phyloP scores from a whole-genome alignment of 2,797 vertebrate genomes.

The Chelonia mydas region DNA sequence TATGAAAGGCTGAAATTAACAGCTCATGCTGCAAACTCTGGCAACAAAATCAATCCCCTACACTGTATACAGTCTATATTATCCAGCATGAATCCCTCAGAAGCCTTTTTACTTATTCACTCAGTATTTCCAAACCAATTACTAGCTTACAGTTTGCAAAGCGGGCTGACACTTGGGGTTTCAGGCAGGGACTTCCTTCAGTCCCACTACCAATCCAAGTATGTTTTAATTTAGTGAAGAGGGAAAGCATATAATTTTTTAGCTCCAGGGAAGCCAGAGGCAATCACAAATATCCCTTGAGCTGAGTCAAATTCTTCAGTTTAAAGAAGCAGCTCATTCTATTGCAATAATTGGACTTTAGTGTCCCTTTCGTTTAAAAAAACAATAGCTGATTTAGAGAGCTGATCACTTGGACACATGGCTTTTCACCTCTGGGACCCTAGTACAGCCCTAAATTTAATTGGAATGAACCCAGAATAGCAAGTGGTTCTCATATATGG shows the following conservation, averaged over 20 bases:
- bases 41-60: conserved; percentile 23
- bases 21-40: conserved; percentile 6
- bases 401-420: conserved; percentile 62
- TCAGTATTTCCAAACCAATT: conserved; percentile 79
- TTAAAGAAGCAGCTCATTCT: conserved; percentile 71
- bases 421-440: conserved; percentile 50
- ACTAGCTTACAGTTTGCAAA: conserved; percentile 74
- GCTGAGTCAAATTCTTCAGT: conserved; percentile 73
- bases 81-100: conserved; percentile 39
- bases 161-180: conserved; percentile 71
- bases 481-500: not conserved
- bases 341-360: conserved; percentile 76
- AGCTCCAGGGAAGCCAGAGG: conserved; percentile 77
- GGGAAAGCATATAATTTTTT: conserved; percentile 78
- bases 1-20: conserved; percentile 38
- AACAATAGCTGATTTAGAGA: conserved; percentile 73
- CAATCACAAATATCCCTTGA: conserved; percentile 78
- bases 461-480: conserved; percentile 42
- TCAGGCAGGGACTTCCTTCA: conserved; percentile 69
- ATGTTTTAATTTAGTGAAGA: conserved; percentile 79
- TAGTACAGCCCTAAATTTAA: conserved; percentile 15
- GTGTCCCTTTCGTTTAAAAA: conserved; percentile 75
- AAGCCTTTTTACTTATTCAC: conserved; percentile 75
- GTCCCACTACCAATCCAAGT: conserved; percentile 75
- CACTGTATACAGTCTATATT: conserved; percentile 1